A percentile compares a stretch with the other conserved stretches of the same genome.
phyloP scores from a whole-genome alignment of 1,140 invertebrate species.

The Zaprionus kolodkinae region DNA sequence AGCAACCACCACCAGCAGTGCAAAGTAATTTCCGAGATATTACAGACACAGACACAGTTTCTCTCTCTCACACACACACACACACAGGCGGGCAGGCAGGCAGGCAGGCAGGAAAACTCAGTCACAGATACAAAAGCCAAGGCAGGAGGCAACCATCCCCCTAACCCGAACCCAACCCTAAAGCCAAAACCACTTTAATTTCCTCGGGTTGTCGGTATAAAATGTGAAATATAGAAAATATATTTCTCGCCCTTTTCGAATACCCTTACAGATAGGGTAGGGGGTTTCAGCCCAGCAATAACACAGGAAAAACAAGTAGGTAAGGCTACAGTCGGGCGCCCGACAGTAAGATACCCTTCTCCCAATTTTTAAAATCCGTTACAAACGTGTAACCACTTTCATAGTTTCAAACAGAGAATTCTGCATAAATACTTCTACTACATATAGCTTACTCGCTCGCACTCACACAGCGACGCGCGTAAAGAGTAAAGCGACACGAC shows the following conservation, averaged over 20 bases:
- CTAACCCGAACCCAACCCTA: slow-evolving; percentile 43
- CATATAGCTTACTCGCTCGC: no score
- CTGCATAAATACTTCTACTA: no score
- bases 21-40: slow-evolving; percentile 81
- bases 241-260: slow-evolving; percentile 57
- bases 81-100: background rate
- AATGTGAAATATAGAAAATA: slow-evolving; percentile 42
- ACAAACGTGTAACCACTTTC: no score
- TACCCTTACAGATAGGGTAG: background rate
- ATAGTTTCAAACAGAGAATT: no score
- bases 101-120: background rate
- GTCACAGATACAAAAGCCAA: slow-evolving; percentile 57
- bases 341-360: no score
- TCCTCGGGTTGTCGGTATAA: slow-evolving; percentile 57
- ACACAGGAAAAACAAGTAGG: no score
- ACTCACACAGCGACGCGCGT: no score
- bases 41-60: slow-evolving; percentile 39
- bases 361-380: no score
- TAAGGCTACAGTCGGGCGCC: no score
- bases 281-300: background rate
- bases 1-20: slow-evolving; percentile 68
- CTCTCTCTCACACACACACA: background rate
- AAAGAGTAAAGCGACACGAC: no score
- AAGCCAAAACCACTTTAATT: slow-evolving; percentile 79
- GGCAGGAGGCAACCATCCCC: slow-evolving; percentile 21